A percentile compares a stretch with the other conserved stretches of the same genome.
These are phyloP conservation scores for Aphodius granarius DNA, from an alignment of 2,888 invertebrate genomes.

Conservation along the genomic window DNA sequence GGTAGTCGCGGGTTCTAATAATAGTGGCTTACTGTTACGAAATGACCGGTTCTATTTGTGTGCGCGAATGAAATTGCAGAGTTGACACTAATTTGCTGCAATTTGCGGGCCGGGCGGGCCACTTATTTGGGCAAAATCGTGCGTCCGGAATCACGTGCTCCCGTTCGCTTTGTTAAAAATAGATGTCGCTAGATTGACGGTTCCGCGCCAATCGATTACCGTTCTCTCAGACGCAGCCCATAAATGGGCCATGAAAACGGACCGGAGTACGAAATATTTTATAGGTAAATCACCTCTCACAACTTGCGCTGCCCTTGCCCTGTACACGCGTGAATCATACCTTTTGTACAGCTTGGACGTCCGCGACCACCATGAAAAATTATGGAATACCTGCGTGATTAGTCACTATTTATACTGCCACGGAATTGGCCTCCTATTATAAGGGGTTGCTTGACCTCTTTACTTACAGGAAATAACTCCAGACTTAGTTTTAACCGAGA, in stretches of 20 bases:
- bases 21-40: not conserved
- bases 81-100: not conserved
- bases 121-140: not conserved
- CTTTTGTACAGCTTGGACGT: not conserved
- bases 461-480: not conserved
- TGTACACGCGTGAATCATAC: not conserved
- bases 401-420: not conserved
- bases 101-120: not conserved
- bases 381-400: not conserved
- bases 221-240: not conserved
- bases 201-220: not conserved
- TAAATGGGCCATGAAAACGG: not conserved
- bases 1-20: not conserved
- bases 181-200: not conserved
- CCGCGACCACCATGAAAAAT: not conserved
- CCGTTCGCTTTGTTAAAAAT: constrained; percentile 6
- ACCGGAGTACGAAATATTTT: not conserved
- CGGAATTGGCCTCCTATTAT: not conserved
- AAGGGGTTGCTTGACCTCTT: not conserved
- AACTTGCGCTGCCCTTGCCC: not conserved
- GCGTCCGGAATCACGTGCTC: constrained; percentile 2
- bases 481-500: not conserved
- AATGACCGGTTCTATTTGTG: not conserved
- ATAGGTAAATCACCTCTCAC: constrained; percentile 8
- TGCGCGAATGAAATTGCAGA: not conserved